Evolutionary conservation across 2,888 invertebrate genomes (phyloP), one percentile per base, ranked within the genome.

Genomic region (Lydus trimaculatus): DNA sequence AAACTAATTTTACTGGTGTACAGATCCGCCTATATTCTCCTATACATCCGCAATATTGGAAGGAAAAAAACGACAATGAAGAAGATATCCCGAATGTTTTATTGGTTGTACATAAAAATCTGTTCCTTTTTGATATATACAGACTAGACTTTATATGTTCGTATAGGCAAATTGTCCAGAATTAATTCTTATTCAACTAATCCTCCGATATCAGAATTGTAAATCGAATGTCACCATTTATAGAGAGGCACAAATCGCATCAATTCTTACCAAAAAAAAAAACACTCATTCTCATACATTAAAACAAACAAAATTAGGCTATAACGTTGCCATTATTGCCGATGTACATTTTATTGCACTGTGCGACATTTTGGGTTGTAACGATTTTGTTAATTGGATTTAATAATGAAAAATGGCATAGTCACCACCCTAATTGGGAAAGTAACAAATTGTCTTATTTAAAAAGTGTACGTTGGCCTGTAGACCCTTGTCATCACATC

Each of bases 91-190:
- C 23, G 52, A 78, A 81, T 80, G 76, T 76, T 82, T 81, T 82
- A 83, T 82, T 82, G 81, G 80, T 82, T 77, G 73, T 70, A 78
- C 76, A 74, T 75, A 78, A 79, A n/a, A 81, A 79, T 79, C 77
- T 69, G 75, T 73, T 80, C 75, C 76, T 75, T 70, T 78, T 70
- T 75, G 75, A 80, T 74, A 76, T 76, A 81, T 76, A 73, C 75
- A 64, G 79, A 76, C 81, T 78, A 81, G 80, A 81, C 81, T 71
- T 66, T 61, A 68, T 62, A 71, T 61, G 65, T 70, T 70, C 70
- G 72, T 70, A 74, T 71, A 70, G 73, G 71, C 76, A 79, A 80
- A 80, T 79, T 76, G 80, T 73, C 70, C 73, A 72, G 78, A 80
- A 79, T 76, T 78, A 78, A 78, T 69, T 66, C 28, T 60, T 70